phyloP scores from a whole-genome alignment of 2,113 vertebrate species.

The Heterochromis multidens region DNA sequence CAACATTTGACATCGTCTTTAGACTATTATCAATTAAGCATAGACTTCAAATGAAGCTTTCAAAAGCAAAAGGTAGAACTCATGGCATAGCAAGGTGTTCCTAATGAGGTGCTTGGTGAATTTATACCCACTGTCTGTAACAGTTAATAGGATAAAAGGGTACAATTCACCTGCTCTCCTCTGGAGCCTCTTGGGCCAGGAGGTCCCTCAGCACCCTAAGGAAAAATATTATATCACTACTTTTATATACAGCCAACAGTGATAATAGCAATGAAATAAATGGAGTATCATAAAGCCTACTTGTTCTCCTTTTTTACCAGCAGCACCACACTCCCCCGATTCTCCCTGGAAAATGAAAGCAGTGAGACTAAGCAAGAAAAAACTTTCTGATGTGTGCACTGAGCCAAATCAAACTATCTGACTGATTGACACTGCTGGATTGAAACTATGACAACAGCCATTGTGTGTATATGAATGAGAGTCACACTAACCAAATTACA shows the following conservation, averaged over 20 bases:
- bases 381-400: not conserved
- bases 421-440: not conserved
- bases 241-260: not conserved
- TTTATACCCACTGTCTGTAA: no score
- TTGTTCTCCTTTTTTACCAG: constrained; percentile 80
- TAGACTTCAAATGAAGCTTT: no score
- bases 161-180: constrained; percentile 78
- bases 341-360: constrained; percentile 68
- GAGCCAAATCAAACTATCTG: not conserved
- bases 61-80: no score
- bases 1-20: no score
- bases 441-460: not conserved
- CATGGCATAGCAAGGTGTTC: no score
- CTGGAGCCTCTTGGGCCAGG: constrained; percentile 72
- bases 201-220: constrained; percentile 69
- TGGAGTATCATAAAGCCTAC: constrained; percentile 60
- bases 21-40: no score
- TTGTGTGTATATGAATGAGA: not conserved
- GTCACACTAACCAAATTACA: not conserved
- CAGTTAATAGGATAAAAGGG: not conserved
- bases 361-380: not conserved
- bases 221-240: not conserved
- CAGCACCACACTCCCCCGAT: constrained; percentile 80
- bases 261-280: not conserved
- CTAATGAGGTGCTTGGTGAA: no score